Conservation (phyloP, 2,797 vertebrate species). For the Saxicola maurus region DNA sequence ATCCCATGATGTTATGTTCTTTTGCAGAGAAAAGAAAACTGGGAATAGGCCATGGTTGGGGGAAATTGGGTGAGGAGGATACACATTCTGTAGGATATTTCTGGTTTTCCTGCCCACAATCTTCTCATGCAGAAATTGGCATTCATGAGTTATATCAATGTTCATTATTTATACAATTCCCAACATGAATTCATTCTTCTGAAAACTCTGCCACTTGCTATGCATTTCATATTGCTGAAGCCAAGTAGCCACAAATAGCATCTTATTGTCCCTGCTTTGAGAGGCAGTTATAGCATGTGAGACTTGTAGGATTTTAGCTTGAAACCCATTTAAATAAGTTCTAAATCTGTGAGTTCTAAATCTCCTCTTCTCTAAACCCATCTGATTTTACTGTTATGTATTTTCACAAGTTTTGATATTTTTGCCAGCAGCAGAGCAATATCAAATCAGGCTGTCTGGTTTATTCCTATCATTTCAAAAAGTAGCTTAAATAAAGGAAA, state of each 20-base stretch:
- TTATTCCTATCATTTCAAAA: background rate
- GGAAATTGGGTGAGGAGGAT: background rate
- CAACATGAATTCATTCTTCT: background rate
- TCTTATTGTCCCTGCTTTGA: background rate
- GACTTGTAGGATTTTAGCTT: background rate
- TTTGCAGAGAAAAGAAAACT: background rate
- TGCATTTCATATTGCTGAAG: background rate
- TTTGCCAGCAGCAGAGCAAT: background rate
- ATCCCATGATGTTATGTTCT: background rate
- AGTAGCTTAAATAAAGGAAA: background rate
- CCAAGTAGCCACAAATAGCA: background rate
- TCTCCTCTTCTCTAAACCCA: background rate
- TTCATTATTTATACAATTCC: background rate
- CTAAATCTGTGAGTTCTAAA: background rate
- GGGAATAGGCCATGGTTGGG: accelerated
- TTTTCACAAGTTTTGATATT: background rate
- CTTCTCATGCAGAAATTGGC: background rate
- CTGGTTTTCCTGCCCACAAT: background rate
- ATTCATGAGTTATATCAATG: background rate
- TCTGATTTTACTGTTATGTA: background rate
- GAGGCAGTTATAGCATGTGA: background rate
- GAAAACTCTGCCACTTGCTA: background rate
- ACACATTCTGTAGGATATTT: background rate
- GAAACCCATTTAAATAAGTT: background rate
- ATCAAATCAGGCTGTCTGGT: background rate